These are phyloP conservation scores for Gobio occitaniae DNA, from an alignment of 2,797 vertebrate genomes.

Conservation along the genomic window DNA sequence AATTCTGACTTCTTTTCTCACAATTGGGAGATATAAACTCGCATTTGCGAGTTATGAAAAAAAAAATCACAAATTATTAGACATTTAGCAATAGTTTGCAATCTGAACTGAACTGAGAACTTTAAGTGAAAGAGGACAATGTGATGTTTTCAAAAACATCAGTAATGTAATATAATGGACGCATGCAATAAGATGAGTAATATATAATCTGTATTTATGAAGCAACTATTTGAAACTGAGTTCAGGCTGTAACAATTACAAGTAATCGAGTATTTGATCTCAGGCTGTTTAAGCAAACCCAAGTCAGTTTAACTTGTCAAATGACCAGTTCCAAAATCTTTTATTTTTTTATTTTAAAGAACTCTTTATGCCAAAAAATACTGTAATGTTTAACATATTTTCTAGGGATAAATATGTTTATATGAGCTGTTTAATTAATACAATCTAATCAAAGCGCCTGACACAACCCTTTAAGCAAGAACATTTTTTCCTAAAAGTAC, in stretches of 20 bases:
- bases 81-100: not conserved
- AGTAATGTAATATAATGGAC: not conserved
- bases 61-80: not conserved
- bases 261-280: not conserved
- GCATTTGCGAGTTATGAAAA: too few relatives aligned
- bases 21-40: too few relatives aligned
- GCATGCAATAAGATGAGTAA: not conserved
- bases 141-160: not conserved
- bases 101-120: not conserved
- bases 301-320: not conserved
- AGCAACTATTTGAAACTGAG: not conserved
- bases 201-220: not conserved
- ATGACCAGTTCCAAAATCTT: not conserved
- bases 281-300: not conserved
- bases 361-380: too few relatives aligned
- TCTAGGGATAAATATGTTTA: too few relatives aligned
- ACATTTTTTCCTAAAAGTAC: too few relatives aligned
- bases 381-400: too few relatives aligned
- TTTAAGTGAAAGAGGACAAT: not conserved
- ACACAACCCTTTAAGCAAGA: too few relatives aligned
- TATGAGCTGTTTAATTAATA: too few relatives aligned
- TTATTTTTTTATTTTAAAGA: not conserved
- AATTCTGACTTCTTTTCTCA: too few relatives aligned
- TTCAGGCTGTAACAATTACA: not conserved
- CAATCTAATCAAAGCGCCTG: too few relatives aligned